Base-by-base conservation (phyloP, 2,888 invertebrate species). In the Scrobipalpa atriplicella region DNA sequence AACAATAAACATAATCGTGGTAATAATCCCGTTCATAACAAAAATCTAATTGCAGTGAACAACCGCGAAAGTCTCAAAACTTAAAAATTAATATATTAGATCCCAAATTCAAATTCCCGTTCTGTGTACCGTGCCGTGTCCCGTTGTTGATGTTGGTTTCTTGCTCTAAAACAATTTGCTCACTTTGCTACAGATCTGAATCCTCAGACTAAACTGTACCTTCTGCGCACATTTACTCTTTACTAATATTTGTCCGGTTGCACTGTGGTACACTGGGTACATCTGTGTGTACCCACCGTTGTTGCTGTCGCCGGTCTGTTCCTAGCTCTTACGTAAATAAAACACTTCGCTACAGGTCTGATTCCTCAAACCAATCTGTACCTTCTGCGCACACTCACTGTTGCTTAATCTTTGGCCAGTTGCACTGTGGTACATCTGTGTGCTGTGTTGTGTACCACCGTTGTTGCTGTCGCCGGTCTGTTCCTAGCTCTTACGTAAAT, bases 401-500 rank as follows among this genome's bases (percentile, higher is more conserved):
- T 62, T 52, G 11, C n/a, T 16, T 67, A 62, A 3, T 68, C 68
- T 68, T 29, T 68, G 66, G 36, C 64, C 13, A 19, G 65, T 69
- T 66, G 66, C 69, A 67, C 66, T 58, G 36, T 58, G 58, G 29
- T 21, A 58, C 58, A 58, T 58, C 58, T 58, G 58, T n/a, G 58
- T n/a, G n/a, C n/a, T n/a, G n/a, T n/a, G n/a, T n/a, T n/a, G n/a
- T 6, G 60, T 66, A 68, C 67, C 29, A 29, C 29, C 29, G 29
- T 69, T 69, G 67, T 67, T 62, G 54, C 52, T 52, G 29, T 18
- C 16, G 62, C 29, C 11, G 47, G n/a, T 47, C 64, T 67, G 68
- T 70, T 69, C 71, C 70, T 70, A 63, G 62, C 67, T 61, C 67
- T 74, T 74, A 70, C 72, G 70, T 70, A 72, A 71, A 72, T 69